Conservation (phyloP, 2,797 vertebrate species). For the Anguilla obscura region DNA sequence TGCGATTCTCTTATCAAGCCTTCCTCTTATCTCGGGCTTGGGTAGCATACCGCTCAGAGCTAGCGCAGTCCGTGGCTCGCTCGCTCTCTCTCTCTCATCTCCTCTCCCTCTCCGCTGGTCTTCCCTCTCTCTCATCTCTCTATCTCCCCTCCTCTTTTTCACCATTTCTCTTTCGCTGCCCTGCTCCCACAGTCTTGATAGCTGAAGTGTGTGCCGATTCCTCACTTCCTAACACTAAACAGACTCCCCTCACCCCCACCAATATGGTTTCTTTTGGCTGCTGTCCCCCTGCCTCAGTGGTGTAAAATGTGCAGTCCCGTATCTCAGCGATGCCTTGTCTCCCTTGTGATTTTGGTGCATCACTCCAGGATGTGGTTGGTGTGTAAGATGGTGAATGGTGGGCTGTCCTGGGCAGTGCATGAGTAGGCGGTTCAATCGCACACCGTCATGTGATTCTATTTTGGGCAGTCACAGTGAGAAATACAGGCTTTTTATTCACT, state of each 20-base stretch:
- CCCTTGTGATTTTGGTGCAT: background rate
- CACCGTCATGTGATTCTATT: constrained; percentile 30
- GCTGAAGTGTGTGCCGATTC: background rate
- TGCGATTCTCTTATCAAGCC: background rate
- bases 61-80: background rate
- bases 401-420: background rate
- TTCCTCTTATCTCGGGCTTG: background rate
- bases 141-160: background rate
- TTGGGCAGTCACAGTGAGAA: background rate
- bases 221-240: background rate
- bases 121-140: background rate
- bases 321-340: background rate
- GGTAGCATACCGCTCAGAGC: background rate
- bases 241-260: background rate
- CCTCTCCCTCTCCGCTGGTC: background rate
- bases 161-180: background rate
- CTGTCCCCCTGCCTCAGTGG: background rate
- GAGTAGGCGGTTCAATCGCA: constrained; percentile 10
- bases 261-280: background rate
- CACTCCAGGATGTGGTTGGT: background rate
- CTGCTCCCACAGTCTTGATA: background rate
- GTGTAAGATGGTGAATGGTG: background rate
- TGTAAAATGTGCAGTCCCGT: background rate
- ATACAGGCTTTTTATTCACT: constrained; percentile 16
- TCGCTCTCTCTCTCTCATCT: background rate